Percentiles rank a stretch among this genome's conserved stretches.
Conservation (phyloP, 2,888 invertebrate genomes). For the Troides aeacus region DNA sequence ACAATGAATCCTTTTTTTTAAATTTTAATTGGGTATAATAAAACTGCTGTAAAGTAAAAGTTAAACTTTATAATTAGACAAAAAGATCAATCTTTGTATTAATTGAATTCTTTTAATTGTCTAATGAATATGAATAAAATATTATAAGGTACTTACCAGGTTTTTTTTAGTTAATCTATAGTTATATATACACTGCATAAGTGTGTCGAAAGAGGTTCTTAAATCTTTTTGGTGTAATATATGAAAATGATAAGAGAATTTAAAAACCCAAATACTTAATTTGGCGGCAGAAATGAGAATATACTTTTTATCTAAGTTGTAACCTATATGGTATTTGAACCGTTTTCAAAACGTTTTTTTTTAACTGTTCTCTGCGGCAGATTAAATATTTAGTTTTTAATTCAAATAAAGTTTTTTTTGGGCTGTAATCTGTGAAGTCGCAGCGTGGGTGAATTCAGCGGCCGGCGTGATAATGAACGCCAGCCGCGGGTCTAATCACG, state of each 20-base stretch:
- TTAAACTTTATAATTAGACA: slow-evolving; percentile 70
- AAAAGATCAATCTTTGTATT: slow-evolving; percentile 34
- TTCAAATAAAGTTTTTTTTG: slow-evolving; percentile 16
- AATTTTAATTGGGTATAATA: slow-evolving; percentile 40
- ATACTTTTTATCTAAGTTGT: too few species aligned
- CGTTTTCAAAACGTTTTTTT: too few species aligned
- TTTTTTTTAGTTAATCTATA: neutral
- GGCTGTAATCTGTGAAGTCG: slow-evolving; percentile 1
- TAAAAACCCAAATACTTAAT: too few species aligned
- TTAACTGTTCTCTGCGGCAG: neutral
- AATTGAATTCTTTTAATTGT: too few species aligned
- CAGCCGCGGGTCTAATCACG: slow-evolving; percentile 36
- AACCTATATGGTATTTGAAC: too few species aligned
- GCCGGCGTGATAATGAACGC: slow-evolving; percentile 29
- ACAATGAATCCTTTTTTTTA: slow-evolving; percentile 41
- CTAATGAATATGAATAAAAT: neutral
- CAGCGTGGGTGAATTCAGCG: slow-evolving; percentile 23
- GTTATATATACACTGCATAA: too few species aligned
- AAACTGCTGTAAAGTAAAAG: slow-evolving; percentile 48
- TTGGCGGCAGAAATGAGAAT: too few species aligned
- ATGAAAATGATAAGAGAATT: too few species aligned
- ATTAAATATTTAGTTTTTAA: slow-evolving; percentile 4
- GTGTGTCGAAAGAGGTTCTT: too few species aligned
- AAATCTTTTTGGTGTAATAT: too few species aligned
- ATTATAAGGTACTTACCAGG: neutral